Base-by-base conservation (phyloP, 2,113 vertebrate genomes). In the Crotalus helleri region DNA sequence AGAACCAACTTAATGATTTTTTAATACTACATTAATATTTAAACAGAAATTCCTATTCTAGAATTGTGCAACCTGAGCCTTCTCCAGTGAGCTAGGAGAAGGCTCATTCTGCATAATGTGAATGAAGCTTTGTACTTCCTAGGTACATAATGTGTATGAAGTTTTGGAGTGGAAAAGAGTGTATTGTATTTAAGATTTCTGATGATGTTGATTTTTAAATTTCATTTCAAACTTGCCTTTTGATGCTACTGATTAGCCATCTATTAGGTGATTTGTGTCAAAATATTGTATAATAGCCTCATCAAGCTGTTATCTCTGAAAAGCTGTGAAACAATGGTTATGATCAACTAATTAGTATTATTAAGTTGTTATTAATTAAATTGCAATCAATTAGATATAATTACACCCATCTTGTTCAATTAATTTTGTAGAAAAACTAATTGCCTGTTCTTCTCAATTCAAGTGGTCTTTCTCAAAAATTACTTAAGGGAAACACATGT, bases 351-450 rank as follows among this genome's bases (percentile, higher is more conserved):
- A 96, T 94, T 96, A 81, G 92, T 15, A 92, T 49, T 87, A 94
- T 58, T 95, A 95, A 90, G 91, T 85, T 0, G 0, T 85, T 97
- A 92, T 95, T 96, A 95, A 93, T 93, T 95, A 53, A 95, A 95
- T 95, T 93, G 95, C 91, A 9, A 96, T 26, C 92, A 93, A 93
- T 95, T 96, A 94, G 91, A 85, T 91, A 89, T 96, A 96, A 96
- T 96, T 95, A 95, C 95, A 55, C 92, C 12, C 26, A 94, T n/a
- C 93, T 69, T 10, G 5, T 69, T 91, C 91, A 91, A 87, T 94
- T 93, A 92, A 19, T 74, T 54, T 91, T 44, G 26, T 88, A 92
- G 69, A 55, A 95, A 93, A 94, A 94, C 1, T 49, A 93, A 53
- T 93, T 94, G 26, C 3, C 95, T 95, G 85, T 93, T 93, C 81